A percentile compares a stretch with the other conserved stretches of the same genome.
phyloP scores from a whole-genome alignment of 2,113 vertebrate species.

The Plotosus lineatus region DNA sequence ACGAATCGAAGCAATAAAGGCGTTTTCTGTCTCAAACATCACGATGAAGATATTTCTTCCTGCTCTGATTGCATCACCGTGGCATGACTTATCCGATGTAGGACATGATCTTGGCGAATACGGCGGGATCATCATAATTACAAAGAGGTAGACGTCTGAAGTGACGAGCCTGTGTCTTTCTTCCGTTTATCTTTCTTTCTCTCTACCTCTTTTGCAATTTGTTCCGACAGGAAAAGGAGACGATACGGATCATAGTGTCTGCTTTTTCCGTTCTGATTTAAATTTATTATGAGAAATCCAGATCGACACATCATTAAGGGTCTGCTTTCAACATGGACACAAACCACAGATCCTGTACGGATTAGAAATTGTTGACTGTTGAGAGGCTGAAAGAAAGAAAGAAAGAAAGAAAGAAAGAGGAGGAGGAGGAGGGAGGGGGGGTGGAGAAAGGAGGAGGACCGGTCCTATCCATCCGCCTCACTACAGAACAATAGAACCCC shows the following conservation, averaged over 20 bases:
- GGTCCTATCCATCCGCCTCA: conserved; percentile 6
- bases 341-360: background rate
- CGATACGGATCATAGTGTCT: background rate
- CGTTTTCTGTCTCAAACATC: background rate
- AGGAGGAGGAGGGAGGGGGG: background rate
- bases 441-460: background rate
- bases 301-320: background rate
- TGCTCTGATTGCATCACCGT: background rate
- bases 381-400: background rate
- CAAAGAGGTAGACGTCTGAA: background rate
- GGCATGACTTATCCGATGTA: background rate
- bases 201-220: background rate
- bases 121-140: background rate
- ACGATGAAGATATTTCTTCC: background rate
- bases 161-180: background rate
- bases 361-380: background rate
- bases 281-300: background rate
- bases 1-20: background rate
- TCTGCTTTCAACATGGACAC: background rate
- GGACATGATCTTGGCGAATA: background rate
- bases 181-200: background rate
- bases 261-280: background rate
- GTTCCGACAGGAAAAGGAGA: background rate
- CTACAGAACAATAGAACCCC: conserved; percentile 73
- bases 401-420: background rate